Evolutionary conservation across 2,113 vertebrate species (phyloP), one percentile per base, ranked within the genome.

Genomic region (Nestor notabilis): DNA sequence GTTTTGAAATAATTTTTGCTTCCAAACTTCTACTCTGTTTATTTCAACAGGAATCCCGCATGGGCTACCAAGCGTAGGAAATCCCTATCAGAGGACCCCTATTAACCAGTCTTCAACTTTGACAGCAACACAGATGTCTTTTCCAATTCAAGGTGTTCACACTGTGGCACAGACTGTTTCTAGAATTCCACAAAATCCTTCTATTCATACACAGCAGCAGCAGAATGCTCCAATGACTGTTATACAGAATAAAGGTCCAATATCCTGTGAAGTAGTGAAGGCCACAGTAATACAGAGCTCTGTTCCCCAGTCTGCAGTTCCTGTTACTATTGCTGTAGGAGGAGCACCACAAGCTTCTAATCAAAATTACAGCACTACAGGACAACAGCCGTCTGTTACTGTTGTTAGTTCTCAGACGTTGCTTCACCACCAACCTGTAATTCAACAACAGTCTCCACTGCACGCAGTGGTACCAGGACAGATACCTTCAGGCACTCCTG

Each of bases 401-500:
- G 98, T 96, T 95, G 98, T 97, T 90, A 98, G 97, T 93, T 98
- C 98, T 97, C 99, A 99, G 96, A 97, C 98, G 43, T 83, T 98
- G 90, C 98, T 99, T 98, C 98, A 98, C 92, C 99, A 99, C 91
- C 98, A 99, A 78, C 98, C 99, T 77, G 98, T 99, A 95, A 98
- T 99, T 97, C 97, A 98, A 75, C 98, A 98, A 3, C 98, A 98
- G 75, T 97, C 98, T 83, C 96, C 98, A 87, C 97, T 99, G 92
- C 98, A 98, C 5, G 97, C 98, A 75, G 97, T 99, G 91, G 98
- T 98, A 93, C 98, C 98, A 27, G 98, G 98, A 93, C 98, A 98
- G 92, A 98, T 99, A 90, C 97, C 99, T 93, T 98, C 99, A 15
- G 99, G 99, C 91, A 98, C 99, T 46, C 99, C 99, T 35, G 99